Conservation (phyloP, 1,140 invertebrate genomes). For the Lepidurus couesii region DNA sequence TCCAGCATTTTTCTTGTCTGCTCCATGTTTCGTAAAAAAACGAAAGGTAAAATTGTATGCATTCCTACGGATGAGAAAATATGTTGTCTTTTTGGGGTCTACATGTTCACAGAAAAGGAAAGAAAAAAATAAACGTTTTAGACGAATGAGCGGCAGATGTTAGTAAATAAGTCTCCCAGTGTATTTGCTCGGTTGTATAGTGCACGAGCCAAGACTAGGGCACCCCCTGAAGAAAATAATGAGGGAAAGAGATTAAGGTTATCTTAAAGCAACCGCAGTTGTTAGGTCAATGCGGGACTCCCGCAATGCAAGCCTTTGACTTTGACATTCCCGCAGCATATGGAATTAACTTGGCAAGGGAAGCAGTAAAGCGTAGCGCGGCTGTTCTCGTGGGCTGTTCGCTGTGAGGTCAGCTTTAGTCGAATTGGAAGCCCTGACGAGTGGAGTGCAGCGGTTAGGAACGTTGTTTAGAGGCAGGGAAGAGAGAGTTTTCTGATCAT, state of each 20-base stretch:
- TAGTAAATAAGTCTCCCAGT: background rate
- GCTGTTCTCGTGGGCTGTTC: background rate
- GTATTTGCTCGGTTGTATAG: background rate
- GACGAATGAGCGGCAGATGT: no score
- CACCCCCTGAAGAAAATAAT: background rate
- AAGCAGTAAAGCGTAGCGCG: background rate
- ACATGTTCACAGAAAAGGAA: no score
- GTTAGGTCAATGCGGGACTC: background rate
- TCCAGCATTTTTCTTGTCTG: background rate
- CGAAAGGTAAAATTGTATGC: no score
- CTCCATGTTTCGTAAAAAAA: background rate
- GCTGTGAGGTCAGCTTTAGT: background rate
- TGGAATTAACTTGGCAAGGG: constrained; percentile 14
- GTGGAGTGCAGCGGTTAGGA: constrained; percentile 6
- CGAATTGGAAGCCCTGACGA: constrained; percentile 8
- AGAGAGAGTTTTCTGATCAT: background rate
- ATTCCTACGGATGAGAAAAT: no score
- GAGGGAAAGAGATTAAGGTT: background rate
- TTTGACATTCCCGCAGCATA: constrained; percentile 18
- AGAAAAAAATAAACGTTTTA: no score
- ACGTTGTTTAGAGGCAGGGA: background rate
- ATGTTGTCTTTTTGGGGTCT: no score
- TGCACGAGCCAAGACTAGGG: background rate
- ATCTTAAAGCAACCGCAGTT: background rate
- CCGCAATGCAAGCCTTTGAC: background rate